Base-by-base conservation (phyloP, 2,113 vertebrate genomes). In the Nesogale talazaci region DNA sequence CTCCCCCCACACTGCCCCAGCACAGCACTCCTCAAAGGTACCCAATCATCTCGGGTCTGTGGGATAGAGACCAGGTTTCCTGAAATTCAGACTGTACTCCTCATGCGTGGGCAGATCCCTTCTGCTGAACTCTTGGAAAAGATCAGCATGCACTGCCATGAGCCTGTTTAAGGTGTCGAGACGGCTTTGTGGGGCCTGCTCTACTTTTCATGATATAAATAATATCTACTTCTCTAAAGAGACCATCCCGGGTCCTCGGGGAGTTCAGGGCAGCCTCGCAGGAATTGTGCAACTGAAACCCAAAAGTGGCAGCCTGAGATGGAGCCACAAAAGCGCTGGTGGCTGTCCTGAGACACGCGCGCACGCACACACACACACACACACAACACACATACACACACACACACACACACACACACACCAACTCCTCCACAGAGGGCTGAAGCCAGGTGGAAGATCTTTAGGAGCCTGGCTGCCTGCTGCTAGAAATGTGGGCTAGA, bases 181-280 rank as follows among this genome's bases (percentile, higher is more conserved):
- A n/a, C n/a, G n/a, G n/a, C n/a, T n/a, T n/a, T n/a, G n/a, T n/a
- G n/a, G n/a, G n/a, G n/a, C n/a, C n/a, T 65, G 56, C 34, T 82
- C 77, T 78, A 87, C 36, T 59, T 86, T 69, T 78, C 34, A 23
- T 61, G 65, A 76, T 72, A 93, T 84, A 92, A 94, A 96, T 95
- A 94, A 77, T 63, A 83, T n/a, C 31, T 56, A 56, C 40, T 89
- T 91, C 81, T 63, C 89, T 79, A 61, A 92, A 91, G 88, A 85
- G 84, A 72, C 69, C 15, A 2, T 23, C 61, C 76, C 63, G n/a
- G 36, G 59, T 4, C 82, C 56, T 4, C 59, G 61, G 83, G 57
- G 72, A 69, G 38, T 76, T 83, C 76, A 12, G 70, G 40, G 10
- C 0, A 52, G 6, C 42, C 92, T 89, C 80, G 1, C 8, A 59